A percentile compares a stretch with the other conserved stretches of the same genome.
phyloP scores from a whole-genome alignment of 35 echinoderm and acorn worm genomes.

The Diadema setosum region DNA sequence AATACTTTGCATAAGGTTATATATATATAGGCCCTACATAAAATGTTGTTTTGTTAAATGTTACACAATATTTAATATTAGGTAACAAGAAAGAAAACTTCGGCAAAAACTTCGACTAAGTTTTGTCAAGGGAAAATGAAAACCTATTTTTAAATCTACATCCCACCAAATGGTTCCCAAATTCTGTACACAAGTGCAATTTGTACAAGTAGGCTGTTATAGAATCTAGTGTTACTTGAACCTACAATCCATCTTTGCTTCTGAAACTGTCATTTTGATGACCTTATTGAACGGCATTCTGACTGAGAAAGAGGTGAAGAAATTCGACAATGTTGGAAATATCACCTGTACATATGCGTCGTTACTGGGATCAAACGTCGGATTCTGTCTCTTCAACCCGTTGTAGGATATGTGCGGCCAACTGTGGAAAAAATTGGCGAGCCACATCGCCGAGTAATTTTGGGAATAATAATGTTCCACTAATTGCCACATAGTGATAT shows the following conservation, averaged over 20 bases:
- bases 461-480: constrained; percentile 3
- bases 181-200: neutral
- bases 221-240: no score
- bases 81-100: no score
- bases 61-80: no score
- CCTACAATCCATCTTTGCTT: neutral
- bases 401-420: constrained; percentile 38
- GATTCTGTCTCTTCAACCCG: neutral
- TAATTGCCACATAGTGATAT: constrained; percentile 16
- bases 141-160: no score
- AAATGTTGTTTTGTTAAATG: no score
- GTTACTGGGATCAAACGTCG: constrained; percentile 14
- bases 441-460: constrained; percentile 23
- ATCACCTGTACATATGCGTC: constrained; percentile 13
- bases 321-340: neutral
- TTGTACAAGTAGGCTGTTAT: neutral
- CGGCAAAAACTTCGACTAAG: no score
- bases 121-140: no score
- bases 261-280: neutral
- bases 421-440: constrained; percentile 32
- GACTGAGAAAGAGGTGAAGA: neutral
- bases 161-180: no score
- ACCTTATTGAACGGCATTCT: neutral
- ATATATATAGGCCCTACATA: no score
- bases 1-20: no score